Conservation (phyloP, 2,113 vertebrate species). For the human region DNA sequence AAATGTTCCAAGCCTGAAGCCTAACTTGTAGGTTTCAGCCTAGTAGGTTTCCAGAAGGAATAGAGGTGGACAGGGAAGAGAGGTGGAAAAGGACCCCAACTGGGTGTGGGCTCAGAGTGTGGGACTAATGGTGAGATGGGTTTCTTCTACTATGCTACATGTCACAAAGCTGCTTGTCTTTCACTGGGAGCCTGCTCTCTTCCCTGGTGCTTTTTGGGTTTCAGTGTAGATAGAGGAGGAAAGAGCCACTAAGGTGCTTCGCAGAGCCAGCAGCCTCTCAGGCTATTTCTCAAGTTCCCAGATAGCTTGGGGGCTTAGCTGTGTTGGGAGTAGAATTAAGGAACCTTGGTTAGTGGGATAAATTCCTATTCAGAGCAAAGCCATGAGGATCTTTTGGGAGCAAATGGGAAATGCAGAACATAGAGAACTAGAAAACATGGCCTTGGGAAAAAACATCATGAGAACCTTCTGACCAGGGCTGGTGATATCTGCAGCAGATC, state of each 20-base stretch:
- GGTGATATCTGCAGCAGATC: background rate
- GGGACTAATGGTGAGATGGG: accelerated
- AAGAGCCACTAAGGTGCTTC: background rate
- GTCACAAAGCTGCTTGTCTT: background rate
- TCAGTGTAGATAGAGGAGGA: background rate
- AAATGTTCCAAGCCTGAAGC: background rate
- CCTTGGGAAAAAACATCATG: background rate
- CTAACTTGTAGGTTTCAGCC: background rate
- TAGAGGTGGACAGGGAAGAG: background rate
- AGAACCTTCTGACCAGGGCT: background rate
- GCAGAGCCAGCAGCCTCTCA: background rate
- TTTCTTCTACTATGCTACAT: background rate
- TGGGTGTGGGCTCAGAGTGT: background rate
- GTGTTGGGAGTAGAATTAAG: background rate
- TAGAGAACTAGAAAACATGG: background rate
- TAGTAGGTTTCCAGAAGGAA: background rate
- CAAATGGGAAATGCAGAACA: background rate
- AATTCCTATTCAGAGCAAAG: background rate
- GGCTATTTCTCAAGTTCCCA: background rate
- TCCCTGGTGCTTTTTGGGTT: background rate
- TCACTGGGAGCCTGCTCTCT: background rate
- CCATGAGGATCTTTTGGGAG: background rate
- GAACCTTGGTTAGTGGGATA: background rate
- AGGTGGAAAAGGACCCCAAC: background rate
- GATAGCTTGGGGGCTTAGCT: background rate